Base-by-base conservation (phyloP, 2,888 invertebrate species). In the Merodon equestris region DNA sequence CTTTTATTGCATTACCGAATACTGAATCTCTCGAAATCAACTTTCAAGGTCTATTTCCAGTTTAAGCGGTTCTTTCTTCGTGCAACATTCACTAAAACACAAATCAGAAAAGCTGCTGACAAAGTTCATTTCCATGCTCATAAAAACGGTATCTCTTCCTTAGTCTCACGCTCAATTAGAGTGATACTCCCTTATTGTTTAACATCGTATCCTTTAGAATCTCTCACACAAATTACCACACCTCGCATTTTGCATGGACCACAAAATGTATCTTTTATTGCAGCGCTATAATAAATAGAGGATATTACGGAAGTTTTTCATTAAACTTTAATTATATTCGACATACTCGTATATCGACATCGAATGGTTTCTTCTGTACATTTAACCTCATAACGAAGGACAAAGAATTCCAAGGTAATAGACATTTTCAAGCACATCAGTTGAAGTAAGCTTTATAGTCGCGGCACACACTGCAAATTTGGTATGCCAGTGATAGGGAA, bases 241-340 rank as follows among this genome's bases (percentile, higher is more conserved):
- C 7, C 27, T 27, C 3, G 27, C 27, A 7, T 27, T 38, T n/a
- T 44, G 36, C 40, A n/a, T n/a, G n/a, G 57, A 42, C n/a, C 17
- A 10, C 42, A 15, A 51, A 19, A 61, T 79, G 70, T 74, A 74
- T 74, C 50, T 64, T 70, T 79, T 64, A 79, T 79, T 68, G 64
- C 58, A 58, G 53, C 34, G 36, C 56, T 44, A 56, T 60, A 64
- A 63, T 67, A 68, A 70, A 75, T 63, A 38, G 4, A 14, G 38
- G 14, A 57, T 63, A 42, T 56, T 56, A 57, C 56, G 57, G 56
- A 68, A 67, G 64, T 63, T 79, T 70, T 19, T 19, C 54, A 74
- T 64, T 44, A 54, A 64, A 79, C 60, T 64, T 79, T 68, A 79
- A 79, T 79, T 70, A 64, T 44, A 64, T 74, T 70, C 70, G 74